Evolutionary conservation across 2,113 vertebrate genomes (phyloP).

Genomic region (Condylura cristata): DNA sequence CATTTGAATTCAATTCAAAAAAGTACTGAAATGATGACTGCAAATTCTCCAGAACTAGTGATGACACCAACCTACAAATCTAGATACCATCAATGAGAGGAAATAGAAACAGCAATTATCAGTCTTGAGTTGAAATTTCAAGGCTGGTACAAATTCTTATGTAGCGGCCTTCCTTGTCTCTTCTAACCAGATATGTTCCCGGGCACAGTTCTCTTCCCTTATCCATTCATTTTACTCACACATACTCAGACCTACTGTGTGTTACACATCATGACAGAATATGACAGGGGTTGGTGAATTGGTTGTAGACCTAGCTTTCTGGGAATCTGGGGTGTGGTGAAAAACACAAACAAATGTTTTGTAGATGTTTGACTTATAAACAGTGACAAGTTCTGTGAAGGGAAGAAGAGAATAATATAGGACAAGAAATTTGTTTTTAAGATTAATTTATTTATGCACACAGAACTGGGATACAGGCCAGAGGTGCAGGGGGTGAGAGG

Average conservation of each 20-base stretch:
- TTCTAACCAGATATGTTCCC: neutral
- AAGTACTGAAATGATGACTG: neutral
- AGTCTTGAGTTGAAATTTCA: neutral
- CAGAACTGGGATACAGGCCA: no score
- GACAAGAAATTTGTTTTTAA: neutral
- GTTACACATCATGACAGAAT: neutral
- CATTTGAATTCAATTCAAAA: no score
- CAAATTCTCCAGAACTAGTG: neutral
- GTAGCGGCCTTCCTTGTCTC: neutral
- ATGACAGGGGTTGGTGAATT: neutral
- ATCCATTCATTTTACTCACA: neutral
- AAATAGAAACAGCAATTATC: neutral
- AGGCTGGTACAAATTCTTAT: neutral
- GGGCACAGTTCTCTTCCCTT: neutral
- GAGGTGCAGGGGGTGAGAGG: no score
- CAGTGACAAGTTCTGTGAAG: neutral
- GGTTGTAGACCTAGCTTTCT: neutral
- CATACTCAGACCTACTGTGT: neutral
- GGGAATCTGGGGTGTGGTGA: neutral
- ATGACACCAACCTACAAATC: neutral
- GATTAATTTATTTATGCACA: no score
- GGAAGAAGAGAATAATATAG: neutral
- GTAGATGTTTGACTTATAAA: neutral
- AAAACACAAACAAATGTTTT: neutral
- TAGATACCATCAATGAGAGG: neutral